A percentile compares a stretch with the other conserved stretches of the same genome.
Conservation (phyloP, 1,140 invertebrate genomes). For the Listronotus oregonensis region DNA sequence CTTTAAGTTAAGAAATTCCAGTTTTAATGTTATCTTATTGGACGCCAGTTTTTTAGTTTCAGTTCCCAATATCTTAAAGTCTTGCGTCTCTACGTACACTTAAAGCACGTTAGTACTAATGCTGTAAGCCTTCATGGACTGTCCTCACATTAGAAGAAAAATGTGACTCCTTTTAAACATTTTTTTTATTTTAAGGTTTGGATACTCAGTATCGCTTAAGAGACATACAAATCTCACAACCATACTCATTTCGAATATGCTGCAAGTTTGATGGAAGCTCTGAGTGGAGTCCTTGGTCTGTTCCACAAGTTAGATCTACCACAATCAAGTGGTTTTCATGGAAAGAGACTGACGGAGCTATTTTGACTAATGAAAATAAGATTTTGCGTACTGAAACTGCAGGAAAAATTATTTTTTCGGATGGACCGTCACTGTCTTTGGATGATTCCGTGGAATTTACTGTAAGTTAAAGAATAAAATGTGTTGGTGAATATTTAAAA, state of each 20-base stretch:
- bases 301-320: slow-evolving; percentile 42
- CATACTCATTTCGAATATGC: slow-evolving; percentile 48
- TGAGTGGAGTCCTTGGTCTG: slow-evolving; percentile 49
- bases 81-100: too few relatives aligned
- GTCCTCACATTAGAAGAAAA: too few relatives aligned
- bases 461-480: slow-evolving; percentile 32
- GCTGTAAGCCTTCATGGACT: too few relatives aligned
- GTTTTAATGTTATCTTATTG: too few relatives aligned
- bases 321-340: slow-evolving; percentile 43
- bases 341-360: slow-evolving; percentile 34
- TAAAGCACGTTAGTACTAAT: too few relatives aligned
- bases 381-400: slow-evolving; percentile 29
- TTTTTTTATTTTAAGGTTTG: slow-evolving; percentile 35
- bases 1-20: too few relatives aligned
- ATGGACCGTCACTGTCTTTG: slow-evolving; percentile 41
- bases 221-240: slow-evolving; percentile 42
- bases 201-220: slow-evolving; percentile 45
- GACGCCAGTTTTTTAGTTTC: too few relatives aligned
- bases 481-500: too few relatives aligned
- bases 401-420: slow-evolving; percentile 38
- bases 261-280: slow-evolving; percentile 48
- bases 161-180: neutral
- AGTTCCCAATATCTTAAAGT: too few relatives aligned
- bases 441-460: slow-evolving; percentile 49
- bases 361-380: slow-evolving; percentile 43